Percentiles rank a stretch among this genome's conserved stretches.
phyloP scores from a whole-genome alignment of 1,140 invertebrate species.

The Nasonia vitripennis region DNA sequence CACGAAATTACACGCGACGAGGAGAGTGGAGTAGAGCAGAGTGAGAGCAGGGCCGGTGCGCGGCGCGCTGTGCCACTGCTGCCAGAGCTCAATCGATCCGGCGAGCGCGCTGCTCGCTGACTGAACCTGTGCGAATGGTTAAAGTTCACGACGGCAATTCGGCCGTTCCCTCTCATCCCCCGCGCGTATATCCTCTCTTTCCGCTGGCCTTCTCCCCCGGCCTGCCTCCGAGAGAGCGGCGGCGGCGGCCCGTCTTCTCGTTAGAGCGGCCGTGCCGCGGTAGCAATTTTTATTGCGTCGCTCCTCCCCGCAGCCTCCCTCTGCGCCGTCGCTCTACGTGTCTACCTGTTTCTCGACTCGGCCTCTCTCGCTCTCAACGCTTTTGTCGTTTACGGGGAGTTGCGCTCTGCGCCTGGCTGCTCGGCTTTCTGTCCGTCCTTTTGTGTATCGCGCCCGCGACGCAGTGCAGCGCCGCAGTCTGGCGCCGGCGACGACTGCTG shows the following conservation, averaged over 20 bases:
- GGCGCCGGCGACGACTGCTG: background rate
- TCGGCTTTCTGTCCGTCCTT: constrained; percentile 18
- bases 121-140: constrained; percentile 47
- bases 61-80: background rate
- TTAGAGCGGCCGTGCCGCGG: constrained; percentile 38
- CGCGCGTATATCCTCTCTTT: background rate
- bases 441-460: background rate
- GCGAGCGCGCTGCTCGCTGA: background rate
- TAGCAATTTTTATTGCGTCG: constrained; percentile 37
- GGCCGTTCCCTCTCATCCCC: constrained; percentile 24
- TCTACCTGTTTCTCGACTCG: constrained; percentile 24
- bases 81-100: constrained; percentile 44
- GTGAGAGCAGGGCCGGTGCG: background rate
- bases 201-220: constrained; percentile 12
- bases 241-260: constrained; percentile 17
- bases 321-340: background rate
- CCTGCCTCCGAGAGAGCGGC: background rate
- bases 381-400: constrained; percentile 34
- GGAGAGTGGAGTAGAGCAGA: background rate
- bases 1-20: constrained; percentile 16
- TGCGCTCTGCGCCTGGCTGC: background rate
- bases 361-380: constrained; percentile 7
- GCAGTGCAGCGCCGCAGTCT: background rate
- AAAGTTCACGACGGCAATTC: constrained; percentile 51
- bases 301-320: background rate